Conservation (phyloP, 2,888 invertebrate genomes). For the Drosophila nigricruria region DNA sequence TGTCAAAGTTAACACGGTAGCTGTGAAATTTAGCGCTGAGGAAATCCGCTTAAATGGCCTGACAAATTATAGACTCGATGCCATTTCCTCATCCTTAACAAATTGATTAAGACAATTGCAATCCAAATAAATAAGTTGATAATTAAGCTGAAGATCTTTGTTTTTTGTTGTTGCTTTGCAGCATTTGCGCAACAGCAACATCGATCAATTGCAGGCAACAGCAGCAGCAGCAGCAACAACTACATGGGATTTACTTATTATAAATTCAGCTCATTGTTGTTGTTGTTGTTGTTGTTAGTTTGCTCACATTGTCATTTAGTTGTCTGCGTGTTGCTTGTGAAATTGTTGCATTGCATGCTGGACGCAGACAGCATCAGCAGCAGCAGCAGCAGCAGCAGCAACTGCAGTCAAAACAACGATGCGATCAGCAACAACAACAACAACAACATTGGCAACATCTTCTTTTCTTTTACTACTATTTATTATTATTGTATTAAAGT, state of each 20-base stretch:
- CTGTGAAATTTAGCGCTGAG: slow-evolving; percentile 75
- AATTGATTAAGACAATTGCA: slow-evolving; percentile 77
- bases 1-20: slow-evolving; percentile 79
- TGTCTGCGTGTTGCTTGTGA: slow-evolving; percentile 80
- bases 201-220: slow-evolving; percentile 57
- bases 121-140: slow-evolving; percentile 75
- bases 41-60: slow-evolving; percentile 62
- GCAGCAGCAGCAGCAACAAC: slow-evolving; percentile 34
- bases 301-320: slow-evolving; percentile 79
- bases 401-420: slow-evolving; percentile 51
- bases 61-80: slow-evolving; percentile 55
- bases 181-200: slow-evolving; percentile 66
- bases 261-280: slow-evolving; percentile 58
- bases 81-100: slow-evolving; percentile 77
- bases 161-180: slow-evolving; percentile 23
- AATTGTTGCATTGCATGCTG: slow-evolving; percentile 77
- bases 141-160: slow-evolving; percentile 67
- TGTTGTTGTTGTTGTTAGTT: slow-evolving; percentile 59
- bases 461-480: slow-evolving; percentile 73
- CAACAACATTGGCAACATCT: slow-evolving; percentile 67
- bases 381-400: slow-evolving; percentile 40
- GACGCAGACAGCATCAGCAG: slow-evolving; percentile 51
- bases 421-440: slow-evolving; percentile 51
- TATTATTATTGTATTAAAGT: slow-evolving; percentile 69
- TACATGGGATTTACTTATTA: slow-evolving; percentile 61